Conservation (phyloP, 2,797 vertebrate genomes). For the Ambastaia sidthimunki region DNA sequence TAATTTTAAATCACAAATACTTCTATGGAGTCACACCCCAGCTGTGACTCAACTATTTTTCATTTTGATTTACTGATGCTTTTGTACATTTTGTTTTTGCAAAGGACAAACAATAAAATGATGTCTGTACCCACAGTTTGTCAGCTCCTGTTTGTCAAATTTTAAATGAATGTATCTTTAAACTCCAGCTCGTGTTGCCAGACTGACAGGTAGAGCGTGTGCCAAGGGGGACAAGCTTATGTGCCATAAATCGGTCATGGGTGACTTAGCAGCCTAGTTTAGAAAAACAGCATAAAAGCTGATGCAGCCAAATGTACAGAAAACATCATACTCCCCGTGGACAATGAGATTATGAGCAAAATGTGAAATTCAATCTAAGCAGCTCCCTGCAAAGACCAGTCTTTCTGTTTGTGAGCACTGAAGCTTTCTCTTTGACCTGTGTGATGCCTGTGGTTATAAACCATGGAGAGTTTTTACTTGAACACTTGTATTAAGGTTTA, state of each 20-base stretch:
- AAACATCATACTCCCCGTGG: constrained; percentile 62
- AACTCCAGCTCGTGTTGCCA: constrained; percentile 48
- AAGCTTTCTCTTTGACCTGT: constrained; percentile 41
- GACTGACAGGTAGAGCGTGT: constrained; percentile 76
- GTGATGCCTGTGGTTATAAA: neutral
- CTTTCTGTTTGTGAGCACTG: constrained; percentile 49
- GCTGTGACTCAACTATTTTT: neutral
- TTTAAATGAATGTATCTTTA: constrained; percentile 33
- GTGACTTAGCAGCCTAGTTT: constrained; percentile 76
- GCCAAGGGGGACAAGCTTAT: constrained; percentile 72
- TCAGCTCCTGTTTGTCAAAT: constrained; percentile 24
- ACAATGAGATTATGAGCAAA: constrained; percentile 70
- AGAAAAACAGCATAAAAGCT: constrained; percentile 67
- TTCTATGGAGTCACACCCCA: neutral
- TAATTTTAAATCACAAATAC: constrained; percentile 8
- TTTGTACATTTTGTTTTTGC: neutral
- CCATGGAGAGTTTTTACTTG: neutral
- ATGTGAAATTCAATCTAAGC: constrained; percentile 66
- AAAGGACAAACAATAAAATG: constrained; percentile 1
- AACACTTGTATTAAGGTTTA: constrained; percentile 7
- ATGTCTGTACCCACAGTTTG: neutral
- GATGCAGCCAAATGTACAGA: constrained; percentile 44
- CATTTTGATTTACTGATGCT: neutral
- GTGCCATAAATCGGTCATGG: constrained; percentile 78
- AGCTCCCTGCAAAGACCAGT: constrained; percentile 56